A percentile compares a stretch with the other conserved stretches of the same genome.
Conservation (phyloP, 23 tunicate species). For the Trididemnum clinides region DNA sequence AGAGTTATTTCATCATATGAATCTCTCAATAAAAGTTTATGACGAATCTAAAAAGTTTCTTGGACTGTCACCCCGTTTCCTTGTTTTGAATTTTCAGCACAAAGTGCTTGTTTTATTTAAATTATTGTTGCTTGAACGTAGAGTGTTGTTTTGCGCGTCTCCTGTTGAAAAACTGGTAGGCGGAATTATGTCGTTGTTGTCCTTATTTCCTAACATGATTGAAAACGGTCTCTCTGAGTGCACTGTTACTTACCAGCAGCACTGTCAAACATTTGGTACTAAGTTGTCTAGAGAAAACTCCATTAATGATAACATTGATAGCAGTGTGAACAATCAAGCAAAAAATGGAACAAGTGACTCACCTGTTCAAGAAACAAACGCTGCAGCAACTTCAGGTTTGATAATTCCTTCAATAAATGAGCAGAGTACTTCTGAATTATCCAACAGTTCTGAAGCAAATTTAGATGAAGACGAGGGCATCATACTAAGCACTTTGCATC, state of each 20-base stretch:
- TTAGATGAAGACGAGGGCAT: neutral
- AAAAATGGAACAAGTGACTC: neutral
- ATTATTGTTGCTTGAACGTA: slow-evolving; percentile 64
- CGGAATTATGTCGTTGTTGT: slow-evolving; percentile 66
- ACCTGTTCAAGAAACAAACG: neutral
- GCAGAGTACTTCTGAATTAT: neutral
- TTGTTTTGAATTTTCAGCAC: slow-evolving; percentile 59
- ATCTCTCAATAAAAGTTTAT: slow-evolving; percentile 30
- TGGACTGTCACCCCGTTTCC: slow-evolving; percentile 47
- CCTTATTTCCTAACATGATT: slow-evolving; percentile 82
- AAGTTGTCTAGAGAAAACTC: neutral
- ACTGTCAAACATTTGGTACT: neutral
- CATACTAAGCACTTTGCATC: neutral
- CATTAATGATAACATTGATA: neutral
- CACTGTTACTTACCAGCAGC: slow-evolving; percentile 7
- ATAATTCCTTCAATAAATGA: neutral
- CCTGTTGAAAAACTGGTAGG: slow-evolving; percentile 70
- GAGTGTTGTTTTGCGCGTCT: slow-evolving; percentile 65
- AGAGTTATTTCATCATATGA: slow-evolving; percentile 76
- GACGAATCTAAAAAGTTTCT: slow-evolving; percentile 54
- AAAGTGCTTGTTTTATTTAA: slow-evolving; percentile 74
- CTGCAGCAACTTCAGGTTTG: neutral
- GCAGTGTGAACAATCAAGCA: neutral
- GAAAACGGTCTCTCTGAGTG: slow-evolving; percentile 66
- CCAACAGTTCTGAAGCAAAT: neutral